Base-by-base conservation (phyloP, 2,797 vertebrate genomes). In the Lepilemur septentrionalis region DNA sequence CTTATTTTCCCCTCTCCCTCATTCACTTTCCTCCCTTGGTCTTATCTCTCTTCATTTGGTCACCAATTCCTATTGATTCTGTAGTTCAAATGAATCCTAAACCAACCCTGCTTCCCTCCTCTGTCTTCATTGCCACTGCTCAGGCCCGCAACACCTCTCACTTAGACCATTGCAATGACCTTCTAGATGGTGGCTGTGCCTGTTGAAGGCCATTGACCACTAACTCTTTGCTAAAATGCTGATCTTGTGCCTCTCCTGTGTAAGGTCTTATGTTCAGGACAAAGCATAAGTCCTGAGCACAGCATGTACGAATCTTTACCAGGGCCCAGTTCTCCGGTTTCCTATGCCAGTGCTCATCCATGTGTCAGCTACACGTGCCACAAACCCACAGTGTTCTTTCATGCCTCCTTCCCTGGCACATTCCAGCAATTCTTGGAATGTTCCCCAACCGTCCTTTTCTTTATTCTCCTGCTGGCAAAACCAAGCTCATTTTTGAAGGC, bases 381-480 rank as follows among this genome's bases (percentile, higher is more conserved):
- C 61, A 43, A 52, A 25, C 46, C 48, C 73, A 38, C 50, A 0
- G 2, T 1, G 5, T 41, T 55, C 48, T 59, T 41, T 38, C 18
- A 80, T 38, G 80, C 43, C 59, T 91, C 76, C 55, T 11, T 46
- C 57, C 35, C 59, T 38, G 15, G 23, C 55, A 82, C 28, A 81
- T 78, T 48, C 65, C 28, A 87, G 76, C 23, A 87, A 63, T 59
- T 84, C n/a, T 18, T 80, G 41, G 76, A n/a, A 80, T 61, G 8
- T 15, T 57, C 25, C 61, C 32, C n/a, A 89, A 63, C 43, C 48
- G 9, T 5, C 30, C 32, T 88, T 63, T 52, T 43, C 61, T 96
- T 86, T 92, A 81, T 76, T 82, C 55, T 86, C 30, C 38, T 50
- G 13, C 81, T 79, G 30, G 43, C 18, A 89, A 95, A 94, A 92